These are phyloP conservation scores for Pachyramphus minor DNA, from an alignment of 2,113 vertebrate genomes.

Conservation along the genomic window DNA sequence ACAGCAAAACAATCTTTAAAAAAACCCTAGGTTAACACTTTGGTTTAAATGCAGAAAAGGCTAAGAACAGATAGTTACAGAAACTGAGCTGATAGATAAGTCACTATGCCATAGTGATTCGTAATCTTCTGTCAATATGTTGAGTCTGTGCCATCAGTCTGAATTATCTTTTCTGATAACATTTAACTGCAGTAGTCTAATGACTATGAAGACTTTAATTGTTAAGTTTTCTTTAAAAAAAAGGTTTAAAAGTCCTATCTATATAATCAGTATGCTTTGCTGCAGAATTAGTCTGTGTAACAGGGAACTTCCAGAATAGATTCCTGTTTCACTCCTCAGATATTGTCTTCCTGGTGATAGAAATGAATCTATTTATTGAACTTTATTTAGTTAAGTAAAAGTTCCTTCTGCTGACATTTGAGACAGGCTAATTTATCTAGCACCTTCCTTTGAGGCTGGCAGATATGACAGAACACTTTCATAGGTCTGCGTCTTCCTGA, in stretches of 20 bases:
- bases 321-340: neutral
- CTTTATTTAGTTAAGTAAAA: neutral
- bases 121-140: neutral
- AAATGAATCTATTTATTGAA: neutral
- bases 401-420: neutral
- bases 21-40: neutral
- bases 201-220: neutral
- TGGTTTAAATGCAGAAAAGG: neutral
- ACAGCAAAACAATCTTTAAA: neutral
- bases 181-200: neutral
- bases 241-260: neutral
- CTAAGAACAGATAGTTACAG: neutral
- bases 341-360: neutral
- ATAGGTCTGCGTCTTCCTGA: neutral
- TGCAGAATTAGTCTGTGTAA: neutral
- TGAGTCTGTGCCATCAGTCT: neutral
- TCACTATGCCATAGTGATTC: neutral
- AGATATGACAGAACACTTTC: neutral
- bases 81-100: neutral
- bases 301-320: neutral
- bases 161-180: neutral
- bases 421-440: neutral
- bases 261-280: neutral
- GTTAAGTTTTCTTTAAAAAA: neutral
- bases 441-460: neutral